Conservation (phyloP, 2,113 vertebrate genomes). For the Myanophis thanlyinensis region DNA sequence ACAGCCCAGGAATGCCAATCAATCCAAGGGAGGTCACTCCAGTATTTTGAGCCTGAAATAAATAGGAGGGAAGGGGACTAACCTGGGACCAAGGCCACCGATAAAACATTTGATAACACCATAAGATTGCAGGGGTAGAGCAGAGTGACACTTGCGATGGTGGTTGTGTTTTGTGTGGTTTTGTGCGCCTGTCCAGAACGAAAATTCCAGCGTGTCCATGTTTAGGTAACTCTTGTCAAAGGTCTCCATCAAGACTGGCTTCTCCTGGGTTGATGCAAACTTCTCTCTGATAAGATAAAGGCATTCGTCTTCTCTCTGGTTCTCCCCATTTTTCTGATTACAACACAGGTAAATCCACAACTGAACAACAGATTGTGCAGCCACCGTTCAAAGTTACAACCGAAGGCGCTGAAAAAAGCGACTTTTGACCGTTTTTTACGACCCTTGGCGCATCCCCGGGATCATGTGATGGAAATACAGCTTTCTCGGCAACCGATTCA, state of each 20-base stretch:
- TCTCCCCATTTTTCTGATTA: background rate
- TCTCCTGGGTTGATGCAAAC: background rate
- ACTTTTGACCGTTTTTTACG: too few relatives aligned
- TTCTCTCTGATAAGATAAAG: background rate
- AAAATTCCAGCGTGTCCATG: background rate
- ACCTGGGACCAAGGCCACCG: background rate
- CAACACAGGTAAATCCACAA: too few relatives aligned
- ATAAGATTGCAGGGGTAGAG: background rate
- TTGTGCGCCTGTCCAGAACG: background rate
- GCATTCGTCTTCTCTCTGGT: background rate
- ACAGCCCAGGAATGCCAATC: background rate
- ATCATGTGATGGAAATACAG: too few relatives aligned
- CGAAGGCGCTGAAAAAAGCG: too few relatives aligned
- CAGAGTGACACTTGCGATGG: background rate
- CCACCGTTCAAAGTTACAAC: too few relatives aligned
- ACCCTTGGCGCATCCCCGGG: too few relatives aligned
- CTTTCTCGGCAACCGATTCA: too few relatives aligned
- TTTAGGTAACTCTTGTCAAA: constrained; percentile 7
- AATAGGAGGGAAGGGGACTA: background rate
- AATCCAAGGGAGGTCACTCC: background rate
- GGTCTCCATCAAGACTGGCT: background rate
- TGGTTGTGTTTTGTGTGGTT: background rate
- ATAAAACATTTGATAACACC: background rate
- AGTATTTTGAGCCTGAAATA: background rate
- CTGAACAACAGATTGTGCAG: too few relatives aligned